Evolutionary conservation across 92 coral and sea anemone species (phyloP), one percentile per base, ranked within the genome.

Genomic region (Bergia sp.): DNA sequence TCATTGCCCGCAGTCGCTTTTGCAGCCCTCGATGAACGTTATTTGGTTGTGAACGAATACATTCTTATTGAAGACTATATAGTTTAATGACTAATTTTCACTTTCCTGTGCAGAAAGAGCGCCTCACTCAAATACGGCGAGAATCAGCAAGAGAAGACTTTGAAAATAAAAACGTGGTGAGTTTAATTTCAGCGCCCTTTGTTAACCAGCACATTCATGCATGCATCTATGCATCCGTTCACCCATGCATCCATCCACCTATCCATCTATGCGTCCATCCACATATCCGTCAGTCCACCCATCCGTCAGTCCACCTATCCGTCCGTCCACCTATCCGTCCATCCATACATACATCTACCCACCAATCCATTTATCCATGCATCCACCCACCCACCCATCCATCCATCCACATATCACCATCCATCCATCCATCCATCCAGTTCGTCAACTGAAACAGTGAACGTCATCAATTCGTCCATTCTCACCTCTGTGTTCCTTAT

Each of bases 61-160:
- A 7, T 3, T 61, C 4, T 4, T 61, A 18, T 9, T 53, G 10
- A 53, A 53, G 13, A 1, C 13, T 53, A 53, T 11, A 8, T 37
- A 20, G 21, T 58, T 66, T 3, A 4, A 44, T 8, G 66, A 41
- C 9, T 57, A 12, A 64, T 37, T 12, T 45, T 40, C 76, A 72
- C 40, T 43, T 37, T 20, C 36, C 44, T 58, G 29, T 65, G 20
- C 76, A 97, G 99, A 97, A 93, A 93, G 97, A 97, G 40, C 94
- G 96, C 40, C 89, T 97, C 21, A 71, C 88, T 87, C 96, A 90
- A 20, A 81, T 97, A 44, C 87, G 99, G 53, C 87, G 91, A 89
- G 99, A 97, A 55, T 93, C 98, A 9, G 95, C 97, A 3, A 90
- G 91, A 88, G 99, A 97, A 88, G 99, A 97, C 38, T 94, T 91